A percentile compares a stretch with the other conserved stretches of the same genome.
phyloP scores from a whole-genome alignment of 2,888 invertebrate genomes.

The Enoplolaimus lenunculus region DNA sequence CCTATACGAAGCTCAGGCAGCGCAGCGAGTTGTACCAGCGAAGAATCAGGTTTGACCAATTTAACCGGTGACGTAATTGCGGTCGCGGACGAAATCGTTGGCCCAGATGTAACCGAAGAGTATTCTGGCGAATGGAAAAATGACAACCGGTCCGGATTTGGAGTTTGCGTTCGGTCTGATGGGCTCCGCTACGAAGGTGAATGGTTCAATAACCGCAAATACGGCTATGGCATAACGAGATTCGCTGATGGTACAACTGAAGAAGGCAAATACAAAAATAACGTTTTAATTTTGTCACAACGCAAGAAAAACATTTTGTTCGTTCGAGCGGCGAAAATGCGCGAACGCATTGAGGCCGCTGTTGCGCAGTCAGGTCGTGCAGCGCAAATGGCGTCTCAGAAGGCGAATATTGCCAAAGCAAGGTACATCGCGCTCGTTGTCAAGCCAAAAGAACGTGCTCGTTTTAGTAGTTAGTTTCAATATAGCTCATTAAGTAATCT shows the following conservation, averaged over 20 bases:
- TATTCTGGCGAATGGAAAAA: slow-evolving; percentile 99
- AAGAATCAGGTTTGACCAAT: slow-evolving; percentile 32
- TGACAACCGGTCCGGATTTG: slow-evolving; percentile 92
- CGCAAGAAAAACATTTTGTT: slow-evolving; percentile 35
- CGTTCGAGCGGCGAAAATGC: slow-evolving; percentile 55
- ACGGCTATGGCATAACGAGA: slow-evolving; percentile 95
- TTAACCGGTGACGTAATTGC: neutral
- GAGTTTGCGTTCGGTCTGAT: slow-evolving; percentile 91
- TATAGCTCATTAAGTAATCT: no score
- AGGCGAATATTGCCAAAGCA: slow-evolving; percentile 90
- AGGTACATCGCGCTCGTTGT: no score
- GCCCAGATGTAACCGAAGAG: slow-evolving; percentile 85
- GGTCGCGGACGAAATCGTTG: slow-evolving; percentile 62
- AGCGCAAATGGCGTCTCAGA: slow-evolving; percentile 90
- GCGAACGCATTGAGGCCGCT: slow-evolving; percentile 90
- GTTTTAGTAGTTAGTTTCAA: no score
- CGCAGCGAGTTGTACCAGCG: slow-evolving; percentile 37
- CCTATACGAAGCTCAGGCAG: slow-evolving; percentile 22
- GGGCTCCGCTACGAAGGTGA: slow-evolving; percentile 81
- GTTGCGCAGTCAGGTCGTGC: slow-evolving; percentile 86
- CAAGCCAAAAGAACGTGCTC: no score
- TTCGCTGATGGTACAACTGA: slow-evolving; percentile 88
- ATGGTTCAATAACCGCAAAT: slow-evolving; percentile 98
- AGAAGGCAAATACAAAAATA: slow-evolving; percentile 99
- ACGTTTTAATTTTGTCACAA: slow-evolving; percentile 62